A percentile compares a stretch with the other conserved stretches of the same genome.
Evolutionary conservation across 1,140 invertebrate genomes (phyloP).

Genomic region (Bombus picipes): DNA sequence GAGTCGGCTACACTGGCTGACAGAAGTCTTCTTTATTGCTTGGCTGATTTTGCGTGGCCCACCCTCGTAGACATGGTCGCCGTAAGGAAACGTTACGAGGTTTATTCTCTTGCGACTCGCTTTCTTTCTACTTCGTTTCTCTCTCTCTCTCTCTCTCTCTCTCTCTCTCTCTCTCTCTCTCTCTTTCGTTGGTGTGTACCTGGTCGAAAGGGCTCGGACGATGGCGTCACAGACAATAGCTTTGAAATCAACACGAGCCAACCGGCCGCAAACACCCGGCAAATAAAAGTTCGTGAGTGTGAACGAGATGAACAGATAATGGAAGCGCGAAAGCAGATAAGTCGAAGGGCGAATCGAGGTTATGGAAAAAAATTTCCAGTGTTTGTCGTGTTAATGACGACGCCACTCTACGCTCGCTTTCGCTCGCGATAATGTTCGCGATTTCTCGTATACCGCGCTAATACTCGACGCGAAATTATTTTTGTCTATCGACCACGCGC

Average conservation of each 20-base stretch:
- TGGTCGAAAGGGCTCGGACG: constrained; percentile 29
- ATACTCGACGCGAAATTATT: constrained; percentile 14
- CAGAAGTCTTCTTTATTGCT: constrained; percentile 48
- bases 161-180: too few relatives aligned
- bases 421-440: background rate
- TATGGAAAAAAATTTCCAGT: constrained; percentile 4
- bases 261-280: constrained; percentile 37
- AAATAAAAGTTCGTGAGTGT: constrained; percentile 18
- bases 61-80: constrained; percentile 34
- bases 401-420: background rate
- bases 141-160: background rate
- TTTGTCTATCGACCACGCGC: background rate
- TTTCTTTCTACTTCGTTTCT: background rate
- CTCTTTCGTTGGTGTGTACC: constrained; percentile 33
- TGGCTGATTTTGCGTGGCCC: constrained; percentile 56
- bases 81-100: constrained; percentile 27
- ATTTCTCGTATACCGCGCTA: background rate
- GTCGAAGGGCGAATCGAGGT: constrained; percentile 24
- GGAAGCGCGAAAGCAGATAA: constrained; percentile 26
- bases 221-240: constrained; percentile 43
- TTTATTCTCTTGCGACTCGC: constrained; percentile 25
- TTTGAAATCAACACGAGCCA: constrained; percentile 49
- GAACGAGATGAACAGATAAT: constrained; percentile 32
- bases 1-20: background rate
- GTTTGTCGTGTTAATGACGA: constrained; percentile 37